Conservation (phyloP, 2,113 vertebrate genomes). For the Pholis gunnellus region DNA sequence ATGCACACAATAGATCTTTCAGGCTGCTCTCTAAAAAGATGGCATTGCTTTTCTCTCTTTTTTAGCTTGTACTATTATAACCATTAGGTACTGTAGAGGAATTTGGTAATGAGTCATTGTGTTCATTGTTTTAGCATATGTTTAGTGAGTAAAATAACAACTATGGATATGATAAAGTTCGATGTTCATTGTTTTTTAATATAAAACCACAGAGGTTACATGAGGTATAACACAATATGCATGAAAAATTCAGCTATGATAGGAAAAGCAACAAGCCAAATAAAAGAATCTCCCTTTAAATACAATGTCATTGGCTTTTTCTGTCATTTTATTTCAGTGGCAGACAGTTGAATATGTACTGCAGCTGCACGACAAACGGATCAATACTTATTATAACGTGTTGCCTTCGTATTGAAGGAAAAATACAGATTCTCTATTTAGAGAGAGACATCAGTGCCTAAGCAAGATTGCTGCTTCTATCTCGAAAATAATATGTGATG, state of each 20-base stretch:
- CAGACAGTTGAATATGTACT: background rate
- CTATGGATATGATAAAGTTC: background rate
- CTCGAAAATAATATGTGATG: background rate
- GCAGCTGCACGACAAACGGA: background rate
- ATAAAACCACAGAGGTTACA: background rate
- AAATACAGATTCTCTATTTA: background rate
- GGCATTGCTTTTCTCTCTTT: background rate
- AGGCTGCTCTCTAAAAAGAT: conserved; percentile 13
- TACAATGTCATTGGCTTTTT: background rate
- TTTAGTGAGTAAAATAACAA: background rate
- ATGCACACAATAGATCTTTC: conserved; percentile 30
- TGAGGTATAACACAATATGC: background rate
- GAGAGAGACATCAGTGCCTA: background rate
- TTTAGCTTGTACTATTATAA: background rate
- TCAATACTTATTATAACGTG: background rate
- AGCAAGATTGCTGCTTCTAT: background rate
- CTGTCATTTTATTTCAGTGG: background rate
- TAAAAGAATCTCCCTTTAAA: background rate
- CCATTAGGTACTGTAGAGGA: background rate
- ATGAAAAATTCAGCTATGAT: conserved; percentile 1
- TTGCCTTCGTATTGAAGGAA: background rate
- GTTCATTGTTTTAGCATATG: background rate
- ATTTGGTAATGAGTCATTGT: background rate
- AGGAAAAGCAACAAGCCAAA: background rate
- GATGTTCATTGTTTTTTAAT: background rate